Conservation (phyloP, 2,888 invertebrate species). For the Phengaris alcon region DNA sequence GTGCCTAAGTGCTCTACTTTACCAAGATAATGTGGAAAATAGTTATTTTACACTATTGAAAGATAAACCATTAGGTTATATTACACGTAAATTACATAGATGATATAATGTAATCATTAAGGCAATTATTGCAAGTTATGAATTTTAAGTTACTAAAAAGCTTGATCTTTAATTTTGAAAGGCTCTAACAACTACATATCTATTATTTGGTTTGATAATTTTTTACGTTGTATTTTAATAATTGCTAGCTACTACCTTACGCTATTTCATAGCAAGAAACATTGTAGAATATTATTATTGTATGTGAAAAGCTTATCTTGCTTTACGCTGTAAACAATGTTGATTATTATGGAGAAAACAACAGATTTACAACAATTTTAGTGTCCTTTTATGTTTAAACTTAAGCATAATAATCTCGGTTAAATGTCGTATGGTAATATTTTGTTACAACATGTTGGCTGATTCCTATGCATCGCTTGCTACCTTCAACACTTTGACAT, state of each 20-base stretch:
- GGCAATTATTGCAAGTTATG: no score
- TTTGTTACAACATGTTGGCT: neutral
- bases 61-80: neutral
- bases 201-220: no score
- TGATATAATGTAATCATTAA: no score
- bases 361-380: neutral
- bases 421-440: neutral
- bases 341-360: slow-evolving; percentile 21
- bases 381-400: slow-evolving; percentile 14
- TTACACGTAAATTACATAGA: neutral
- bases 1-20: slow-evolving; percentile 22
- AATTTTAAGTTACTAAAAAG: no score
- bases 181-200: no score
- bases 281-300: neutral
- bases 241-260: neutral
- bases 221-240: no score
- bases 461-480: neutral
- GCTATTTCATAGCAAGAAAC: neutral
- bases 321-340: neutral
- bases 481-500: neutral
- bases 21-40: slow-evolving; percentile 14
- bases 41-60: neutral
- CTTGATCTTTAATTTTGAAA: no score
- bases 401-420: slow-evolving; percentile 8
- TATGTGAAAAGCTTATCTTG: neutral